Evolutionary conservation across 1,140 invertebrate species (phyloP).

Genomic region (Gryon sp.): DNA sequence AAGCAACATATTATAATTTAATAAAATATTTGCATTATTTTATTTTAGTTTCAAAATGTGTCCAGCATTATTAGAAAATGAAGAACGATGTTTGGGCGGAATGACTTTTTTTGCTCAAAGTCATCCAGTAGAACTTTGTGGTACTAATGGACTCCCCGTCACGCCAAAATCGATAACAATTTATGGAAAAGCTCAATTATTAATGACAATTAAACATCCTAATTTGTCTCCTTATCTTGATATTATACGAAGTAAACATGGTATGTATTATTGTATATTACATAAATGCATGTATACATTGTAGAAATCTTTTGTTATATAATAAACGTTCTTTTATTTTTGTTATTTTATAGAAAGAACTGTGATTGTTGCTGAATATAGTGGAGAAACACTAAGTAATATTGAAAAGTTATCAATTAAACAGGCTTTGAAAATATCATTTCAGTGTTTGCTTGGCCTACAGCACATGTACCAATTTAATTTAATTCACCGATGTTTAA

Average conservation of each 20-base stretch:
- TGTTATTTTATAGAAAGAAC: constrained; percentile 86
- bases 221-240: constrained; percentile 94
- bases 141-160: constrained; percentile 95
- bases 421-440: constrained; percentile 82
- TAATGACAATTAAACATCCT: constrained; percentile 89
- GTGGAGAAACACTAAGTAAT: constrained; percentile 82
- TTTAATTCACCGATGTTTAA: constrained; percentile 89
- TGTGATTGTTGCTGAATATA: constrained; percentile 92
- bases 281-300: neutral
- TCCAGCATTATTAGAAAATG: constrained; percentile 75
- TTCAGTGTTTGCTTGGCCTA: constrained; percentile 87
- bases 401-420: constrained; percentile 75
- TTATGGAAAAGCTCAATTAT: constrained; percentile 90
- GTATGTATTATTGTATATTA: constrained; percentile 78
- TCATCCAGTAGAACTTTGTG: constrained; percentile 95
- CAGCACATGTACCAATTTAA: constrained; percentile 86
- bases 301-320: too few species aligned
- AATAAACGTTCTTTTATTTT: constrained; percentile 36
- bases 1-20: too few species aligned
- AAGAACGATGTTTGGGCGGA: constrained; percentile 85
- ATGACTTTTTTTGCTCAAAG: constrained; percentile 94
- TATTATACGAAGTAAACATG: constrained; percentile 95
- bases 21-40: too few species aligned
- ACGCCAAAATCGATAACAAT: constrained; percentile 98
- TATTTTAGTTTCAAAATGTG: constrained; percentile 69